A percentile compares a stretch with the other conserved stretches of the same genome.
Conservation (phyloP, 2,113 vertebrate genomes). For the Sebastes schlegelii region DNA sequence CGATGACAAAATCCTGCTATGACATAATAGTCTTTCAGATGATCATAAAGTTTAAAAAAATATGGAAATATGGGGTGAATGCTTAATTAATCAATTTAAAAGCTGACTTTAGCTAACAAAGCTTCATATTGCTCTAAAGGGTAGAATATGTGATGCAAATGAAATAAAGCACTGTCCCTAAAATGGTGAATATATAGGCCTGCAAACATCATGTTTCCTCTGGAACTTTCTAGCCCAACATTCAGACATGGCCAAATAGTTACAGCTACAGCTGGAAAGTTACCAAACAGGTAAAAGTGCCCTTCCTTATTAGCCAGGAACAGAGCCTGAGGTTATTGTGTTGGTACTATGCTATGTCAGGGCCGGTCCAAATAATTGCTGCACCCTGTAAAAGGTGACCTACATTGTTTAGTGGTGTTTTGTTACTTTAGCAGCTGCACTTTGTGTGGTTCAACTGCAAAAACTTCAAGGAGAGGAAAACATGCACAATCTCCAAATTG, state of each 20-base stretch:
- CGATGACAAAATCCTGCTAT: not conserved
- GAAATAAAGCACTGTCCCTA: not conserved
- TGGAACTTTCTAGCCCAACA: not conserved
- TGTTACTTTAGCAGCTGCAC: not conserved
- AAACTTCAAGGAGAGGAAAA: too few relatives aligned
- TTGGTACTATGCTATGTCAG: not conserved
- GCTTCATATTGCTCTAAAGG: not conserved
- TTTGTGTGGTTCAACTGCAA: not conserved
- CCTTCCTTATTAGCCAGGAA: not conserved
- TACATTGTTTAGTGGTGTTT: slow-evolving; percentile 4
- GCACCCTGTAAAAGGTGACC: not conserved
- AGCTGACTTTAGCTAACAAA: not conserved
- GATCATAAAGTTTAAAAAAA: not conserved
- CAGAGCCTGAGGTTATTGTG: not conserved
- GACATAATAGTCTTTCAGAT: not conserved
- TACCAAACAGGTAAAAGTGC: not conserved
- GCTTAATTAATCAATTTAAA: not conserved
- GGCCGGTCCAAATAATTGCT: not conserved
- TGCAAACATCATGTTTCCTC: not conserved
- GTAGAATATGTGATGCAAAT: not conserved
- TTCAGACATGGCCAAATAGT: not conserved
- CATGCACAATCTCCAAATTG: too few relatives aligned
- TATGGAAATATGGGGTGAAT: not conserved
- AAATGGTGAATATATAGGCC: not conserved
- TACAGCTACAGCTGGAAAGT: not conserved